Base-by-base conservation (phyloP, 2,888 invertebrate species). In the Tachystola acroxantha region DNA sequence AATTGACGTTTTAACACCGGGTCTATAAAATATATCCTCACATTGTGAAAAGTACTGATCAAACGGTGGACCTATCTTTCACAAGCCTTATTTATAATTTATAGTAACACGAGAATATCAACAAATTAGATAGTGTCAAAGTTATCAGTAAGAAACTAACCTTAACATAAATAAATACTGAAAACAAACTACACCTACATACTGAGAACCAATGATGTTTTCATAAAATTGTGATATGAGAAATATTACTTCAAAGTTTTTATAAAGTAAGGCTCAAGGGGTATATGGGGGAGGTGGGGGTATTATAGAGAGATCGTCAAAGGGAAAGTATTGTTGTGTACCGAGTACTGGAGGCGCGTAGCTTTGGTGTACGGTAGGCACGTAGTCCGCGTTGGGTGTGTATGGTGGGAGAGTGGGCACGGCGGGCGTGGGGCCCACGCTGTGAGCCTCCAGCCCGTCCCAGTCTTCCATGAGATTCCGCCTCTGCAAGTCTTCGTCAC, bases 391-490 rank as follows among this genome's bases (percentile, higher is more conserved):
- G 38, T 57, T 80, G 46, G 91, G 90, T 1, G 90, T 87, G 61
- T 91, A 91, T 0, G 90, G 90, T 0, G 91, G 91, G 5, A 86
- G 84, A 55, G 63, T 87, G 54, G 76, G 89, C 45, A 89, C 89
- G 0, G 89, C 88, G 0, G 82, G 85, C 0, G 90, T 89, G 1
- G 89, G 88, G 0, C 89, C 89, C 2, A 88, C 87, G 42, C 88
- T 88, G 53, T 90, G 91, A 0, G 89, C 88, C 46, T 90, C 90
- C 36, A 88, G 81, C 1, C 90, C 90, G 45, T 90, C 90, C 79
- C 89, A 90, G 53, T 89, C 89, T 36, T 91, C 90, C 57, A 91
- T 88, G 25, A 91, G 78, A 50, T 89, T 90, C 37, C 89, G 72
- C 49, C 87, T 69, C 48, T 88, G 88, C 22, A 85, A 57, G 38